These are phyloP conservation scores for Sphaerophoria taeniata DNA, from an alignment of 2,888 invertebrate genomes.

Conservation along the genomic window DNA sequence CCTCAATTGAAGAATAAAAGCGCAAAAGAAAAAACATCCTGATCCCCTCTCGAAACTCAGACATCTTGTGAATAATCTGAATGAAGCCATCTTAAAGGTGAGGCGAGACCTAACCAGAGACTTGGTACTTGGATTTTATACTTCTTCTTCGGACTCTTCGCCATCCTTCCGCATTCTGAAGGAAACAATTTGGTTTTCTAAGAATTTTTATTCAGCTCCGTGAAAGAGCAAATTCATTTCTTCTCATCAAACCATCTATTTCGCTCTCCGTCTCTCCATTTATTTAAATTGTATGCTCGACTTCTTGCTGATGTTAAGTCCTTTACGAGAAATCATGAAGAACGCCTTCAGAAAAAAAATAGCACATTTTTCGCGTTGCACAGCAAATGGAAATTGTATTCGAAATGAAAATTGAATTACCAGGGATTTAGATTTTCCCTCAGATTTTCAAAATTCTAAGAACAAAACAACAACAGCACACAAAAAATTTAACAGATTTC, in stretches of 20 bases:
- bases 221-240: neutral
- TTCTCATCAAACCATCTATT: too few species aligned
- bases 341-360: neutral
- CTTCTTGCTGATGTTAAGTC: neutral
- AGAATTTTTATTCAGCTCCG: neutral
- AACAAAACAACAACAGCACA: slow-evolving; percentile 8
- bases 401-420: slow-evolving; percentile 70
- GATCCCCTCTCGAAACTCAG: neutral
- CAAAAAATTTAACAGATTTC: slow-evolving; percentile 39
- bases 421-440: slow-evolving; percentile 54
- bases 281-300: slow-evolving; percentile 12
- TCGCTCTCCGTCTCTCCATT: too few species aligned
- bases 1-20: slow-evolving; percentile 36
- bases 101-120: slow-evolving; percentile 42
- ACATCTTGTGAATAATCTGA: slow-evolving; percentile 54
- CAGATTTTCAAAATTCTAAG: slow-evolving; percentile 16
- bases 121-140: slow-evolving; percentile 25
- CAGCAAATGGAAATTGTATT: slow-evolving; percentile 49
- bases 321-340: neutral
- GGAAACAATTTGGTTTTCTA: neutral
- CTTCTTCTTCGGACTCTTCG: slow-evolving; percentile 2
- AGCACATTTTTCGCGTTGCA: neutral
- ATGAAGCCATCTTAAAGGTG: slow-evolving; percentile 63
- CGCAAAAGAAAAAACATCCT: slow-evolving; percentile 17
- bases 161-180: neutral